Conservation (phyloP, 35 echinoderm and acorn worm genomes). For the Amphiura filiformis region DNA sequence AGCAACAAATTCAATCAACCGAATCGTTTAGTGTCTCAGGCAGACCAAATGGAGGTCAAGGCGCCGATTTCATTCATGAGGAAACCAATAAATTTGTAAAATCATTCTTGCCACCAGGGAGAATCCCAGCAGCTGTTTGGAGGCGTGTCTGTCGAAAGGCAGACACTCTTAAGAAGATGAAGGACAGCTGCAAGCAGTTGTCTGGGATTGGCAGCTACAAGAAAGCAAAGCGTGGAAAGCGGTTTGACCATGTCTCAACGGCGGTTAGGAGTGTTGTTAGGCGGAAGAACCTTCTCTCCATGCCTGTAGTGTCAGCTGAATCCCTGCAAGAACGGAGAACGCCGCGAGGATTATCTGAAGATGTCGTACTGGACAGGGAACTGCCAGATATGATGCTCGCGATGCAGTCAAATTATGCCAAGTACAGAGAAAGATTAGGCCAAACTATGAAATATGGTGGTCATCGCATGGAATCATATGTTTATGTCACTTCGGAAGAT, state of each 20-base stretch:
- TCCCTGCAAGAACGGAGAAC: too few relatives aligned
- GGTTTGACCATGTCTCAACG: background rate
- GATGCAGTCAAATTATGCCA: background rate
- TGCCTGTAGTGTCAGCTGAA: background rate
- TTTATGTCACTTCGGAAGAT: too few relatives aligned
- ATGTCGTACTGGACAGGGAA: background rate
- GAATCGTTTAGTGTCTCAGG: background rate
- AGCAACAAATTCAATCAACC: background rate
- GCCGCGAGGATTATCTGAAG: too few relatives aligned
- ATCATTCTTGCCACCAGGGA: conserved; percentile 2
- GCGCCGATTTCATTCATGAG: background rate
- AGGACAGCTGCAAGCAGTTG: background rate
- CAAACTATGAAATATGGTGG: background rate
- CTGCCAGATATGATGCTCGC: background rate
- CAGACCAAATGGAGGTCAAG: background rate
- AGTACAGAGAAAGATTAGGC: background rate
- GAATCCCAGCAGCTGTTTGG: background rate
- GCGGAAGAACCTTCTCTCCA: background rate
- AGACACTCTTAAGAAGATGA: background rate
- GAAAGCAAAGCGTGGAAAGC: background rate
- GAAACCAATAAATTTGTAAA: background rate
- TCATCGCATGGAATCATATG: too few relatives aligned
- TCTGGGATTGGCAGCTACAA: background rate
- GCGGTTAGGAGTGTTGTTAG: background rate
- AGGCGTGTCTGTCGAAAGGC: background rate